Evolutionary conservation across 1,140 invertebrate species (phyloP).

Genomic region (Onthophagus taurus): DNA sequence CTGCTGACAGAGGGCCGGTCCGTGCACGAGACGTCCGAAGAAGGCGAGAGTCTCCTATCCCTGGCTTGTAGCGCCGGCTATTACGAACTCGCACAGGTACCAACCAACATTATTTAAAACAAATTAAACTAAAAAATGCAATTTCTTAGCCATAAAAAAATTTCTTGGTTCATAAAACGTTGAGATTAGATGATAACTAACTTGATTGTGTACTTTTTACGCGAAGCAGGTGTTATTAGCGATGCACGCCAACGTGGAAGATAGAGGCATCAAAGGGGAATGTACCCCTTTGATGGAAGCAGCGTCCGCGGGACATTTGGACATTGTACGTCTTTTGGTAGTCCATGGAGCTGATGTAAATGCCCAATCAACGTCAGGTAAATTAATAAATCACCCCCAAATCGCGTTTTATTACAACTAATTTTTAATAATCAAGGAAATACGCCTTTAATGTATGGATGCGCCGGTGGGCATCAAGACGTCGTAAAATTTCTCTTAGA

Average conservation of each 20-base stretch:
- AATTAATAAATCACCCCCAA: slow-evolving; percentile 14
- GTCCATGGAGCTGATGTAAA: slow-evolving; percentile 92
- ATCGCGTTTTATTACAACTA: neutral
- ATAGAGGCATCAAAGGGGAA: slow-evolving; percentile 84
- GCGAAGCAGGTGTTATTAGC: slow-evolving; percentile 73
- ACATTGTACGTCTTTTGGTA: slow-evolving; percentile 86
- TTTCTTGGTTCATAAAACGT: too few species aligned
- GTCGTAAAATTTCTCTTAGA: slow-evolving; percentile 84
- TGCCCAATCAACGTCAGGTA: slow-evolving; percentile 88
- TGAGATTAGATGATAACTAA: too few species aligned
- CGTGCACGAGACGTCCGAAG: slow-evolving; percentile 86
- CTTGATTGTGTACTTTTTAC: neutral
- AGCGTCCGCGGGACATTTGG: slow-evolving; percentile 86
- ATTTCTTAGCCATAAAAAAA: too few species aligned
- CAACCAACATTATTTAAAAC: too few species aligned
- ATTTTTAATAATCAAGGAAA: slow-evolving; percentile 43
- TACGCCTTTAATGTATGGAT: slow-evolving; percentile 96
- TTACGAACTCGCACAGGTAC: slow-evolving; percentile 82
- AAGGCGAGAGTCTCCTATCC: slow-evolving; percentile 84
- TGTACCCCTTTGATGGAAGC: slow-evolving; percentile 97
- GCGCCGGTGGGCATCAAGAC: slow-evolving; percentile 89
- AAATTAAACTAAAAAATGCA: too few species aligned
- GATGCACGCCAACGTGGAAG: slow-evolving; percentile 96
- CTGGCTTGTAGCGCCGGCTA: slow-evolving; percentile 89
- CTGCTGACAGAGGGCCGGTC: slow-evolving; percentile 84